Base-by-base conservation (phyloP, 2,797 vertebrate species). In the Chrosomus eos region DNA sequence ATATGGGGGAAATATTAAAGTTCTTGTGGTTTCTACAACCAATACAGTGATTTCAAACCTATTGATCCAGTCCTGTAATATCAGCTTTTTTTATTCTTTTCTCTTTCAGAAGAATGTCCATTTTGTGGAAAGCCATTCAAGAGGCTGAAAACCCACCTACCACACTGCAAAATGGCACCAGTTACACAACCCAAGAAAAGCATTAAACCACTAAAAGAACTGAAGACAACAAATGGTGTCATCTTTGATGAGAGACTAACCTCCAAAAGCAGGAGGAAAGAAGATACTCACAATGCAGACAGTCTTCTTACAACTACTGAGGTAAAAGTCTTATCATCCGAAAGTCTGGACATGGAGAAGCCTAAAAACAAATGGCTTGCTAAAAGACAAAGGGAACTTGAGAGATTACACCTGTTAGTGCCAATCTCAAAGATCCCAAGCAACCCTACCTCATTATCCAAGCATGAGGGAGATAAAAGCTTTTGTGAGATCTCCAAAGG, bases 101-200 rank as follows among this genome's bases (percentile, higher is more conserved):
- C 8, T 8, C 28, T 36, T 72, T 48, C 43, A 94, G 95, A 97
- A 88, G 90, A 88, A 3, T 99, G 97, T 80, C 97, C 97, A 0
- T 95, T 94, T 82, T 99, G 97, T 58, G 95, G 91, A 77, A 96
- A 95, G 86, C 88, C 93, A 0, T 99, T 95, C 93, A 97, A 97
- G 86, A 93, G 97, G 81, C 90, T 99, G 74, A 98, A 97, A 66
- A 88, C 94, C 10, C 97, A 98, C 83, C 92, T 99, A 80, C 96
- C 96, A 4, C 91, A 97, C 82, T 99, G 97, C 91, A 98, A 95
- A 80, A 82, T 88, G 89, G 86, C 89, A 28, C 84, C 88, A 38
- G 66, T 64, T 28, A 21, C 74, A 75, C 87, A 93, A 58, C 89
- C 90, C 74, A 36, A 84, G 1, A 81, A 83, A 2, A 86, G 10